Conservation (phyloP, 2,797 vertebrate species). For the Gobio occitaniae region DNA sequence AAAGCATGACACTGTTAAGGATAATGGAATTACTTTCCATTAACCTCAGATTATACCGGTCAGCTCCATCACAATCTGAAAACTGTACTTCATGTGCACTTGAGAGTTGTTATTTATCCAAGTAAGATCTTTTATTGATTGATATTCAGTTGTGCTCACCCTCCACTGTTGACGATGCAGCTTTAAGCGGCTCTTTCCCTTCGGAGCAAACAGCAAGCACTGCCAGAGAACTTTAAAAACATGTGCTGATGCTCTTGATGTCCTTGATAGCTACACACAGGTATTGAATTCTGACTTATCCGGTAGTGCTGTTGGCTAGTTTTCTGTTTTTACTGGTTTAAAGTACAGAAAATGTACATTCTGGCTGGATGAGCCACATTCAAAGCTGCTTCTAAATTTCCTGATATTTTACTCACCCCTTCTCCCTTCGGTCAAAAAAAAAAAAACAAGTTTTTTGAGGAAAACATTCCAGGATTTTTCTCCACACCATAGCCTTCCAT, state of each 20-base stretch:
- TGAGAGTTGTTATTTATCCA: constrained; percentile 41
- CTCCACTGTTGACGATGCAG: constrained; percentile 8
- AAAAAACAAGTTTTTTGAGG: too few relatives aligned
- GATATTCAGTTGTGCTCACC: constrained; percentile 32
- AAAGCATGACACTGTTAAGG: constrained; percentile 17
- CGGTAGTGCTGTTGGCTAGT: not conserved
- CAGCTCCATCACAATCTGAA: constrained; percentile 39
- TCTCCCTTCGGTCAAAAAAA: too few relatives aligned
- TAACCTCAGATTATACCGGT: constrained; percentile 43
- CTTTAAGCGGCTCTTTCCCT: constrained; percentile 24
- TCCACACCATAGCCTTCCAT: too few relatives aligned
- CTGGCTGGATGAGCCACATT: not conserved
- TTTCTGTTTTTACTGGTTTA: not conserved
- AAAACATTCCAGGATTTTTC: too few relatives aligned
- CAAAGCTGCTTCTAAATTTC: not conserved
- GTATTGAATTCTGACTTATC: not conserved
- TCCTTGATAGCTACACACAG: constrained; percentile 15
- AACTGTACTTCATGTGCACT: constrained; percentile 39
- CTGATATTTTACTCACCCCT: too few relatives aligned
- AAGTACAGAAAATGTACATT: not conserved
- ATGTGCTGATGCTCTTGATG: constrained; percentile 16
- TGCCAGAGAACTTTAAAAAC: constrained; percentile 21
- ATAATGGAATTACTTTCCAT: constrained; percentile 27
- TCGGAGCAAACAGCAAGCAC: constrained; percentile 19
- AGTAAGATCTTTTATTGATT: constrained; percentile 50